Evolutionary conservation across 2,888 invertebrate genomes (phyloP), one percentile per base, ranked within the genome.

Genomic region (Sphaerophoria rueppellii): DNA sequence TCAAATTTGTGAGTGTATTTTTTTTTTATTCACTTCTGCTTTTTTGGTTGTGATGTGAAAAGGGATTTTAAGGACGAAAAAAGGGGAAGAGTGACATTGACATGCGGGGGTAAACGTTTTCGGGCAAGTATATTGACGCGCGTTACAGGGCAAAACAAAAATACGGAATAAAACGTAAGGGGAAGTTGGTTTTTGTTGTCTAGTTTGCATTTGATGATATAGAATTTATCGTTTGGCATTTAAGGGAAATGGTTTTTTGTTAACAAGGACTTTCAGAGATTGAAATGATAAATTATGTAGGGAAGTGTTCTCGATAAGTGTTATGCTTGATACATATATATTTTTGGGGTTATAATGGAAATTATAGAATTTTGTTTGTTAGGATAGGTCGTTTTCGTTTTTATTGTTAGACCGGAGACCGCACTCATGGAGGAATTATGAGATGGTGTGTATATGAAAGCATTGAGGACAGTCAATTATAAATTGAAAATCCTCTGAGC

Each of bases 201-300:
- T 71, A 67, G 74, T 54, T 43, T 48, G 16, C 67, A 74, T 74
- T 79, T 74, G 12, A 61, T 71, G 71, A 61, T 57, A 24, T 24
- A 70, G 54, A 67, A 78, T 74, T 78, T 78, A 78, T 74, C 35
- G 48, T 12, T 24, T 60, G 70, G 54, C 70, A 71, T 65, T 63
- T 48, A 35, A 63, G 35, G 16, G 35, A 63, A 35, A 63, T 50
- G 6, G 50, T 34, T 14, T 14, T 63, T 63, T 63, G 46, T 48
- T 34, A 5, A 48, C 34, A 34, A 61, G 46, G n/a, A 4, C 34
- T 50, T 48, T 50, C 0, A 16, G 35, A 63, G 4, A 43, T 50
- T 16, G 35, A 50, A 65, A 16, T 16, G 37, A 43, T 43, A 54
- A 32, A 32, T 32, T 32, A 32, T 54, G 11, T 24, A 43, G 6